These are phyloP conservation scores for Drosophila nebulosa DNA, from an alignment of 1,140 invertebrate genomes.

Conservation along the genomic window DNA sequence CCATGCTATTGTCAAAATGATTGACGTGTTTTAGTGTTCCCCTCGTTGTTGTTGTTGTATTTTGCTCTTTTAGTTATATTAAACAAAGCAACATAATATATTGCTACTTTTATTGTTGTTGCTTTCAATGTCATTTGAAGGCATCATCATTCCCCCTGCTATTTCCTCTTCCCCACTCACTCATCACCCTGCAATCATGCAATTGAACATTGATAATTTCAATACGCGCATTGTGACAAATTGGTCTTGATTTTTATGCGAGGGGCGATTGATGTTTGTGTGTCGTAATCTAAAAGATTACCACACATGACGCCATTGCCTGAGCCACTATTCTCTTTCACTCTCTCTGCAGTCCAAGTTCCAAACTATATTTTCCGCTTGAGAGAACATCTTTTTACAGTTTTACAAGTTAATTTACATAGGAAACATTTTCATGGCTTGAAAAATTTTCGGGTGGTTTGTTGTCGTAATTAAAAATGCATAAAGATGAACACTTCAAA, in stretches of 20 bases:
- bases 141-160: neutral
- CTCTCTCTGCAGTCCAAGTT: neutral
- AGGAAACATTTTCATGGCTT: slow-evolving; percentile 44
- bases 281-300: slow-evolving; percentile 62
- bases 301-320: slow-evolving; percentile 52
- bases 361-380: slow-evolving; percentile 58
- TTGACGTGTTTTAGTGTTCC: slow-evolving; percentile 58
- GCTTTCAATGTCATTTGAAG: slow-evolving; percentile 67
- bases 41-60: neutral
- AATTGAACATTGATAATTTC: slow-evolving; percentile 62
- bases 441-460: slow-evolving; percentile 47
- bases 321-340: neutral
- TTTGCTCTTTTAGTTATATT: slow-evolving; percentile 23
- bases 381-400: slow-evolving; percentile 46
- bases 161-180: slow-evolving; percentile 8
- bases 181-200: slow-evolving; percentile 10
- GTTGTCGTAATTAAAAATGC: slow-evolving; percentile 77
- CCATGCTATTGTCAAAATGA: slow-evolving; percentile 43
- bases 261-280: slow-evolving; percentile 24
- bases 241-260: slow-evolving; percentile 69
- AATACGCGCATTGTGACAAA: slow-evolving; percentile 70
- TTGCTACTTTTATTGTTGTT: slow-evolving; percentile 35
- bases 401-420: slow-evolving; percentile 40
- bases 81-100: slow-evolving; percentile 62
- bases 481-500: slow-evolving; percentile 43